phyloP scores from a whole-genome alignment of 2,113 vertebrate genomes.

The Halcyon malimbica region DNA sequence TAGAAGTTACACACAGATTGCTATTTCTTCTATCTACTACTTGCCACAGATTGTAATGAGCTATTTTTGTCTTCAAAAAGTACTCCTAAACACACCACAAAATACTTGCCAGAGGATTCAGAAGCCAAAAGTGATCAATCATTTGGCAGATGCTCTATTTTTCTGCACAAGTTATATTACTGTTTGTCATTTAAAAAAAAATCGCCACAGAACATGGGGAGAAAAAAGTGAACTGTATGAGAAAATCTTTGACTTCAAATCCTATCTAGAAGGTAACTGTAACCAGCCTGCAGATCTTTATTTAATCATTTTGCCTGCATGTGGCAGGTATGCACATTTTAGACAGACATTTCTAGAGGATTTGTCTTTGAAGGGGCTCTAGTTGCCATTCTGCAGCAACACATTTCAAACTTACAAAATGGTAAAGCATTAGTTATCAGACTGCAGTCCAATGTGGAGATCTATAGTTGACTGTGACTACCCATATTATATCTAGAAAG shows the following conservation, averaged over 20 bases:
- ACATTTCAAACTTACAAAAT: accelerated
- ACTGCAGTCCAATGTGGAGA: no score
- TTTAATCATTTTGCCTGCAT: neutral
- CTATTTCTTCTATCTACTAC: slow-evolving; percentile 29
- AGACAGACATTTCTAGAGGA: neutral
- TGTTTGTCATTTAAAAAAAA: neutral
- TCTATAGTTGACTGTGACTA: no score
- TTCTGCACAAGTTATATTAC: neutral
- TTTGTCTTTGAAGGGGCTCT: neutral
- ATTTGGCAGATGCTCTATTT: neutral
- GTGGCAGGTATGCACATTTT: neutral
- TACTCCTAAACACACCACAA: neutral
- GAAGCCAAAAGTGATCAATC: slow-evolving; percentile 4
- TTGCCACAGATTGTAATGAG: slow-evolving; percentile 18
- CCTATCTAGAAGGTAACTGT: neutral
- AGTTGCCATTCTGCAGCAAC: neutral
- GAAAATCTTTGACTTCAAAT: neutral
- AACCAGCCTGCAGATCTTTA: neutral
- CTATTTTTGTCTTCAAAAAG: slow-evolving; percentile 27
- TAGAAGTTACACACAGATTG: neutral
- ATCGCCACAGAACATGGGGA: neutral
- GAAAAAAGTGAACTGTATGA: neutral
- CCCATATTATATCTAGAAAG: neutral
- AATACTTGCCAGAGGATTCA: neutral
- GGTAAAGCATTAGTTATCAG: neutral